phyloP scores from a whole-genome alignment of 2,797 vertebrate species.

The Forpus xanthops region DNA sequence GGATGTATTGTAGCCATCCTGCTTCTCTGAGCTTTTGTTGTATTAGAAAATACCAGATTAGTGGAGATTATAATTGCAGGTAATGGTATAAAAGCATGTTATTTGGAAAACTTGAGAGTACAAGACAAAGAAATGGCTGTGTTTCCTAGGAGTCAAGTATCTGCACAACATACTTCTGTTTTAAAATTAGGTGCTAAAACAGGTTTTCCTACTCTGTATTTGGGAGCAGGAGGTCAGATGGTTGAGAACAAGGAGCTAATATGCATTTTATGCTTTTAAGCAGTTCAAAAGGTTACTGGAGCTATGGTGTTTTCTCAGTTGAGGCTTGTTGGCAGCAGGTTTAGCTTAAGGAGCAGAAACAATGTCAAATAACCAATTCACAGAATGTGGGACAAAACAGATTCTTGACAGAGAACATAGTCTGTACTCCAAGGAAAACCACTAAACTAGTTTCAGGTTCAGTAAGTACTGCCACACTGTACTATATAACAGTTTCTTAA shows the following conservation, averaged over 20 bases:
- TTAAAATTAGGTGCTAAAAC: not conserved
- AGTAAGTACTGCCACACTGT: not conserved
- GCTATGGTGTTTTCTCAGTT: not conserved
- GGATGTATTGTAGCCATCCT: fast-evolving
- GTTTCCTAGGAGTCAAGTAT: not conserved
- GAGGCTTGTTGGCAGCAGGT: conserved; percentile 1
- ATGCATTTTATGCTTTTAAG: not conserved
- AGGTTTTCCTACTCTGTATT: not conserved
- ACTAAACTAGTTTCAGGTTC: not conserved
- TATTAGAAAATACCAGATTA: not conserved
- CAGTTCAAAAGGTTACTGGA: conserved; percentile 1
- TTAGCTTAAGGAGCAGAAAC: conserved; percentile 11
- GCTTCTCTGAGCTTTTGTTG: not conserved
- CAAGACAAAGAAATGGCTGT: not conserved
- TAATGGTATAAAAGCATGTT: not conserved
- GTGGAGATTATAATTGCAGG: not conserved
- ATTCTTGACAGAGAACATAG: not conserved
- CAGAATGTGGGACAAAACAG: not conserved
- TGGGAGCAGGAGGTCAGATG: not conserved
- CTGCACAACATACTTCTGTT: not conserved
- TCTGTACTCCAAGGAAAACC: not conserved
- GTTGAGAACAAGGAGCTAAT: not conserved
- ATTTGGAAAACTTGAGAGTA: not conserved
- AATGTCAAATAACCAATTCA: conserved; percentile 1
- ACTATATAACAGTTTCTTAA: not conserved